These are phyloP conservation scores for Eupithecia subfuscata DNA, from an alignment of 2,888 invertebrate species.

Conservation along the genomic window DNA sequence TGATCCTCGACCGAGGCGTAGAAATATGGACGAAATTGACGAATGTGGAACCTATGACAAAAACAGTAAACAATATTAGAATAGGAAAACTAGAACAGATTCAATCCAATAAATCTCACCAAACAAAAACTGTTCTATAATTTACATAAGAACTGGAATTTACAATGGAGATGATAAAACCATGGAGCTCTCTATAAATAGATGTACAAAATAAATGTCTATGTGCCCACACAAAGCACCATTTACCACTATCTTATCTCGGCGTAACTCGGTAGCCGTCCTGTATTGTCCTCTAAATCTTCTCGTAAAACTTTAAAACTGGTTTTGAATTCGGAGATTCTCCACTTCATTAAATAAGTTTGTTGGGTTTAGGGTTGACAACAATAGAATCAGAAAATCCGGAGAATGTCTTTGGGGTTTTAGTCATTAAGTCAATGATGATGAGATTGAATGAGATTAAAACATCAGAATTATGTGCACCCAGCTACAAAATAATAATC, in stretches of 20 bases:
- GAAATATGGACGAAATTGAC: not conserved
- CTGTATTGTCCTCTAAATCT: conserved; percentile 66
- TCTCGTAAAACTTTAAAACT: conserved; percentile 64
- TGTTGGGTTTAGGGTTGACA: conserved; percentile 35
- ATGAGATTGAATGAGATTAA: not conserved
- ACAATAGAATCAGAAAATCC: conserved; percentile 9
- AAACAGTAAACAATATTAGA: conserved; percentile 3
- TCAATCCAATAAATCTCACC: conserved; percentile 36
- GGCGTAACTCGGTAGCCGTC: conserved; percentile 66
- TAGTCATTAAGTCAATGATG: not conserved
- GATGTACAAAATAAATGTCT: conserved; percentile 29
- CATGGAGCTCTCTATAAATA: conserved; percentile 39
- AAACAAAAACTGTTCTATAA: conserved; percentile 34
- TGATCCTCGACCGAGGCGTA: conserved; percentile 26
- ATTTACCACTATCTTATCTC: conserved; percentile 69
- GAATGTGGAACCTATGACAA: conserved; percentile 14
- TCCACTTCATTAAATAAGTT: conserved; percentile 50
- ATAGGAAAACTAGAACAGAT: conserved; percentile 7
- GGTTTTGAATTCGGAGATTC: conserved; percentile 53
- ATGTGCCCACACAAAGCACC: conserved; percentile 59
- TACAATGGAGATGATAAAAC: conserved; percentile 40
- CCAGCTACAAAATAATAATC: not conserved
- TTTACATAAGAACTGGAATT: conserved; percentile 39
- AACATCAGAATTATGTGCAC: not conserved
- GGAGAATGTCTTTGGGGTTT: not conserved